phyloP scores from a whole-genome alignment of 2,888 invertebrate genomes.

The Coleophora deauratella region DNA sequence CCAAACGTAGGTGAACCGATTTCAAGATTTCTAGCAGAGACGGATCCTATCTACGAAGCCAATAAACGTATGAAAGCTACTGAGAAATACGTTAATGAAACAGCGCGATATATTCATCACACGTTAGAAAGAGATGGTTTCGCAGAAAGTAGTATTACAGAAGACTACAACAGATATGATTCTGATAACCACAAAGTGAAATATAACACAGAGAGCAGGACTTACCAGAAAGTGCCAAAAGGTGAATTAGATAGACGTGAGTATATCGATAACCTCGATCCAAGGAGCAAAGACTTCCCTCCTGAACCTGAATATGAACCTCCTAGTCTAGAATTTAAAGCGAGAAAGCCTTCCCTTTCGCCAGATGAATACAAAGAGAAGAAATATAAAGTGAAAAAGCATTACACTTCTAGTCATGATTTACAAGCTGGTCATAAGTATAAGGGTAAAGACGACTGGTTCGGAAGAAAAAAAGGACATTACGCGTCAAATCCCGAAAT shows the following conservation, averaged over 20 bases:
- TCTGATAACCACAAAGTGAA: conserved; percentile 59
- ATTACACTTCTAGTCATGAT: conserved; percentile 67
- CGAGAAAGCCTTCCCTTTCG: conserved; percentile 72
- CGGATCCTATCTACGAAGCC: conserved; percentile 62
- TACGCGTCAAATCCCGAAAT: conserved; percentile 78
- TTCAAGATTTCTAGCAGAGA: conserved; percentile 58
- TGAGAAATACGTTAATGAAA: conserved; percentile 72
- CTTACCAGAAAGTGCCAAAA: conserved; percentile 47
- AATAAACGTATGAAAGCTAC: conserved; percentile 67
- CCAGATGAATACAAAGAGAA: conserved; percentile 75
- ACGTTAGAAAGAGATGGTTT: conserved; percentile 73
- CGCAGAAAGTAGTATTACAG: conserved; percentile 66
- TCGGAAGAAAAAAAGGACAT: conserved; percentile 64
- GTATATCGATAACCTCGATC: conserved; percentile 43
- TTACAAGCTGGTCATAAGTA: conserved; percentile 60
- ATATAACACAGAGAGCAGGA: conserved; percentile 56
- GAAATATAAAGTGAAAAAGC: conserved; percentile 61
- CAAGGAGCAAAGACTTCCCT: conserved; percentile 52
- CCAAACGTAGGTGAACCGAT: conserved; percentile 52
- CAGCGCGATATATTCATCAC: conserved; percentile 71
- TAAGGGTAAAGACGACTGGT: conserved; percentile 57
- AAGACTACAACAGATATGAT: conserved; percentile 66
- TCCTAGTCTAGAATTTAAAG: conserved; percentile 77
- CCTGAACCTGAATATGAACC: conserved; percentile 76
- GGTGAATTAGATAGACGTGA: conserved; percentile 53